Evolutionary conservation across 2,888 invertebrate genomes (phyloP).

Genomic region (Magallana nippona): DNA sequence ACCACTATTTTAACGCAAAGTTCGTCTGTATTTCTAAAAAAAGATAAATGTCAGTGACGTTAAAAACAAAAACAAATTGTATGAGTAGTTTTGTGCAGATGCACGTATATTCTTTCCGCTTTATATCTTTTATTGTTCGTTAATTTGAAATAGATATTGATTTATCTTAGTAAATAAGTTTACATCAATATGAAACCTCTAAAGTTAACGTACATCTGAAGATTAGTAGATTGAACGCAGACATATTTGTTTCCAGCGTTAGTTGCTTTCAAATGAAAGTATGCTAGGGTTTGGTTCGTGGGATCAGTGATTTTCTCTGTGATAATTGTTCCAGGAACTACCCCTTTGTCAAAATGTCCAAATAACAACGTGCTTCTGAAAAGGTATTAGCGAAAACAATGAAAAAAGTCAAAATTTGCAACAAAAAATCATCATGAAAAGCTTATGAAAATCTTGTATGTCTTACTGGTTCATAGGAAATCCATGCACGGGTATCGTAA

Average conservation of each 20-base stretch:
- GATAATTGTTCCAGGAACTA: constrained; percentile 27
- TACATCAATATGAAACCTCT: no score
- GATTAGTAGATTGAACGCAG: constrained; percentile 45
- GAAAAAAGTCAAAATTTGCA: no score
- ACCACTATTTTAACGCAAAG: constrained; percentile 36
- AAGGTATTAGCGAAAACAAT: neutral
- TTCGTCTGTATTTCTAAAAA: constrained; percentile 38
- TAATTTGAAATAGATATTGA: no score
- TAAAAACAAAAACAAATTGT: no score
- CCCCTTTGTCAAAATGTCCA: constrained; percentile 42
- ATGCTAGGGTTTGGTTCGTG: constrained; percentile 17
- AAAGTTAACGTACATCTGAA: constrained; percentile 27
- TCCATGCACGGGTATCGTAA: constrained; percentile 38
- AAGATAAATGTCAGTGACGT: neutral
- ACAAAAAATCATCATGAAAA: no score
- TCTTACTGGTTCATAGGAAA: neutral
- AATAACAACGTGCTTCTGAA: constrained; percentile 38
- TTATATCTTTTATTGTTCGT: no score
- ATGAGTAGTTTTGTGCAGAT: no score
- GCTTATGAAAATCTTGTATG: no score
- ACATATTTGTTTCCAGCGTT: constrained; percentile 46
- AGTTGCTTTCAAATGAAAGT: constrained; percentile 43
- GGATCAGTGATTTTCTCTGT: constrained; percentile 11
- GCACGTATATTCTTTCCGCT: no score
- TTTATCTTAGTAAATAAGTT: no score